phyloP scores from a whole-genome alignment of 2,888 invertebrate genomes.

The Heliconius ethilla region DNA sequence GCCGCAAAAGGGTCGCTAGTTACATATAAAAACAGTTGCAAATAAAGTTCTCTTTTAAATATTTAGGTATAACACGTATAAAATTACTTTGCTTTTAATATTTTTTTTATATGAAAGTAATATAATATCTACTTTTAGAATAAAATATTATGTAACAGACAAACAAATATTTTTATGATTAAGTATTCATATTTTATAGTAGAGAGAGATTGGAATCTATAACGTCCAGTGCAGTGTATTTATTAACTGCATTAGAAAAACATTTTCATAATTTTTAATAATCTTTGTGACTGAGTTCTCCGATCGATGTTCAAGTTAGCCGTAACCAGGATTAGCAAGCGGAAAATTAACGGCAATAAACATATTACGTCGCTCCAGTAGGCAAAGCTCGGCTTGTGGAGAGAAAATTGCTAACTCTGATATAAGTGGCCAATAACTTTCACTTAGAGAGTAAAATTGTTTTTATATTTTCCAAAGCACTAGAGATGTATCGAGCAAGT shows the following conservation, averaged over 20 bases:
- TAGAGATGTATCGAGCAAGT: not conserved
- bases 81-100: not conserved
- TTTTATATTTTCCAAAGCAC: constrained; percentile 1
- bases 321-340: constrained; percentile 48
- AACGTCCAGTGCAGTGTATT: not conserved
- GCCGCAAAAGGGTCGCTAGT: no score
- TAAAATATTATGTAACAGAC: no score
- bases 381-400: constrained; percentile 44
- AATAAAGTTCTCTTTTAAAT: not conserved
- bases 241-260: not conserved
- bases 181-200: no score
- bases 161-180: no score
- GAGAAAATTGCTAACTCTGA: constrained; percentile 37
- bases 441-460: constrained; percentile 22
- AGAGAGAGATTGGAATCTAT: not conserved
- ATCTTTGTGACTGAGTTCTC: not conserved
- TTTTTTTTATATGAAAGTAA: no score
- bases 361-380: constrained; percentile 49
- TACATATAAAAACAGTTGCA: not conserved
- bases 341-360: constrained; percentile 52
- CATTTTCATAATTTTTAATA: not conserved
- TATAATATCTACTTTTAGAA: no score
- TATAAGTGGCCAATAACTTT: constrained; percentile 26
- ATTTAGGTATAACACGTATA: not conserved
- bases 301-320: constrained; percentile 32